Percentiles rank a stretch among this genome's conserved stretches.
These are phyloP conservation scores for Emydocephalus ijimae DNA, from an alignment of 2,113 vertebrate species.

Conservation along the genomic window DNA sequence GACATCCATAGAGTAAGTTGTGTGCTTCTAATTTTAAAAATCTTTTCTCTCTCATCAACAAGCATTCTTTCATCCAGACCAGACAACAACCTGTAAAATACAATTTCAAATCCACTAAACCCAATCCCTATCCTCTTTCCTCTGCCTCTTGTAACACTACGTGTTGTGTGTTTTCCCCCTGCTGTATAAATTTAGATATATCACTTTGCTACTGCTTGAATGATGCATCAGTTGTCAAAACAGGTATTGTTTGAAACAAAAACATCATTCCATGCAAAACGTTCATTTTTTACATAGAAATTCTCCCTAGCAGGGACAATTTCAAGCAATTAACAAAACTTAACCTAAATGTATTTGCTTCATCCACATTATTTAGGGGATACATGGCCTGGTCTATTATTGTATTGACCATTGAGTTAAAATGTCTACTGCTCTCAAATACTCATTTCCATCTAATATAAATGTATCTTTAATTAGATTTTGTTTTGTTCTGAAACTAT, in stretches of 20 bases:
- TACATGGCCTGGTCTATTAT: too few relatives aligned
- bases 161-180: neutral
- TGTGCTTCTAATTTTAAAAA: neutral
- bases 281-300: neutral
- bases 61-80: neutral
- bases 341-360: too few relatives aligned
- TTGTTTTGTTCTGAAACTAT: too few relatives aligned
- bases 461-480: too few relatives aligned
- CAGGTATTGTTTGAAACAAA: neutral
- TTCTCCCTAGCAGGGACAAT: too few relatives aligned
- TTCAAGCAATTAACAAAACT: too few relatives aligned
- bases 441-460: too few relatives aligned
- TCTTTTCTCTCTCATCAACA: neutral
- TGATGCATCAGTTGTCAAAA: neutral
- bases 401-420: too few relatives aligned
- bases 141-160: neutral
- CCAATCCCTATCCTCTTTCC: neutral
- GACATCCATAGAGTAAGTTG: neutral
- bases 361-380: too few relatives aligned
- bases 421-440: too few relatives aligned
- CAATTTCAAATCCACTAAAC: neutral
- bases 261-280: neutral
- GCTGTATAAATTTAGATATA: neutral
- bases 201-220: neutral
- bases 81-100: neutral